These are phyloP conservation scores for Bunonema sp. DNA, from an alignment of 2,888 invertebrate species.

Conservation along the genomic window DNA sequence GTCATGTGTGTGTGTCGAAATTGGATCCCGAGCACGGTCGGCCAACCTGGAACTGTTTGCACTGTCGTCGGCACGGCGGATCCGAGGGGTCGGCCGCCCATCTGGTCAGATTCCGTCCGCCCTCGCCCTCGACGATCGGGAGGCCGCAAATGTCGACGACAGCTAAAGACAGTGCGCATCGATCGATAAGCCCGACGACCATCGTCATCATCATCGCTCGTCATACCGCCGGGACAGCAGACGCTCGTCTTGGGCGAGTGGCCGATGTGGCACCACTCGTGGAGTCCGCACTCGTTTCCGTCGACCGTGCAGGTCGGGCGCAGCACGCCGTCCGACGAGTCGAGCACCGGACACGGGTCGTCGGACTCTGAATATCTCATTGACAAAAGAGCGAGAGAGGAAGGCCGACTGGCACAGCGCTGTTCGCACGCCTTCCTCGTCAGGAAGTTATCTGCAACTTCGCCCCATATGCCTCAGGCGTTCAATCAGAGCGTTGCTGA, in stretches of 20 bases:
- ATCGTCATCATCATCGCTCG: too few species aligned
- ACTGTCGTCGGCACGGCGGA: constrained; percentile 24
- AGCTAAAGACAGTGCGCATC: too few species aligned
- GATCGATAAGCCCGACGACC: too few species aligned
- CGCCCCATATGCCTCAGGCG: too few species aligned
- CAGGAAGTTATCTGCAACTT: constrained; percentile 39
- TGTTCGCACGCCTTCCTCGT: constrained; percentile 25
- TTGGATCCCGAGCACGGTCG: background rate
- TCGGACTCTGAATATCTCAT: constrained; percentile 17
- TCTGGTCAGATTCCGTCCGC: constrained; percentile 28
- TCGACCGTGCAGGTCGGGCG: constrained; percentile 11
- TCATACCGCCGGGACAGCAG: constrained; percentile 33
- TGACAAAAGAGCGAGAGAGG: background rate
- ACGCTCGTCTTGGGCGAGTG: constrained; percentile 22
- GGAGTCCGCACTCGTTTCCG: constrained; percentile 16
- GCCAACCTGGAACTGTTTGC: background rate
- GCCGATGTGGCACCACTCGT: constrained; percentile 41
- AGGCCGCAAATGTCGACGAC: constrained; percentile 28
- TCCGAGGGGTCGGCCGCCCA: constrained; percentile 37
- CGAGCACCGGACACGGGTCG: constrained; percentile 35
- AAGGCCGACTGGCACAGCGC: constrained; percentile 24
- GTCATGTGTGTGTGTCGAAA: background rate
- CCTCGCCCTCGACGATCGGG: constrained; percentile 28
- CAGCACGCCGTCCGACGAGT: too few species aligned
- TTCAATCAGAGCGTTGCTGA: too few species aligned